Base-by-base conservation (phyloP, 2,113 vertebrate species). In the Diphyllodes magnificus region DNA sequence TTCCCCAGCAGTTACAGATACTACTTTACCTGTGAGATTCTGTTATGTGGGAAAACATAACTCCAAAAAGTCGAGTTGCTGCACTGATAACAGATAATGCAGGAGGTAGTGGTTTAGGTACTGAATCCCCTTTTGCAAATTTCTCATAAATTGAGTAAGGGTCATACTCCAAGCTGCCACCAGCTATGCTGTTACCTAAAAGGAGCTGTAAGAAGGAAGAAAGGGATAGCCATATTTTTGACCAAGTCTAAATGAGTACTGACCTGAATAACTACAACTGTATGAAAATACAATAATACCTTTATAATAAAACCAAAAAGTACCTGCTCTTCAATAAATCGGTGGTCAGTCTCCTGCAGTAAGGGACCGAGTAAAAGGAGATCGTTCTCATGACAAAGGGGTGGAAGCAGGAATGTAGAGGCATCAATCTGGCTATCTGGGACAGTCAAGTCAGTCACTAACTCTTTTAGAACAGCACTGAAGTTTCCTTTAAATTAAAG, bases 281-380 rank as follows among this genome's bases (percentile, higher is more conserved):
- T 44, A 72, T 13, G 31, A 71, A 83, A 88, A 83, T 6, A 51
- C 4, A 90, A 12, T 19, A 21, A 10, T 28, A 40, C 6, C n/a
- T 37, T 85, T 78, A 77, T 4, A 76, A 15, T 2, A 82, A 66
- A 95, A 54, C n/a, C 33, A 61, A 66, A 64, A 72, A 89, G 33
- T 97, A 99, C 99, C 99, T 99, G 98, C 59, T 99, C 98, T 96
- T 99, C 99, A 5, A 99, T 98, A 97, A 98, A 99, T 93, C 97
- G 95, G 82, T 98, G 98, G 92, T 98, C 98, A 63, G 97, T 98
- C 77, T 98, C 98, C 50, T 98, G 98, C 37, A 98, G 93, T 60
- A 97, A 97, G 51, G 98, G 98, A 86, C 98, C 98, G 6, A 99
- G 92, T 88, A 99, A 97, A 71, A 98, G 88, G 64, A 99, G 97